Evolutionary conservation across 2,113 vertebrate genomes (phyloP).

Genomic region (Campylomormyrus numenius): DNA sequence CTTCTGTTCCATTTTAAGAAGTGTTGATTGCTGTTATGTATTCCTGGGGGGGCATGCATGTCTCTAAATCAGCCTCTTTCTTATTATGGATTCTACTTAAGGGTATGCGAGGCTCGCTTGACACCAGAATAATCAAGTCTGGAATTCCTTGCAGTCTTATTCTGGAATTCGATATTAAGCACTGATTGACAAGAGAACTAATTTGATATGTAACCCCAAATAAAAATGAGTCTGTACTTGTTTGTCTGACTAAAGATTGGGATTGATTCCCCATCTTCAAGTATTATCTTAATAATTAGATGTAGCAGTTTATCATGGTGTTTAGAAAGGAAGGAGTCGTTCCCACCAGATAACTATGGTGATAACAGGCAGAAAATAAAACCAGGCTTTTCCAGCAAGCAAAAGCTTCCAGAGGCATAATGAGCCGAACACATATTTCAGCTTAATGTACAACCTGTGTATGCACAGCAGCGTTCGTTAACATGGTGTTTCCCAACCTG

Average conservation of each 20-base stretch:
- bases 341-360: not conserved
- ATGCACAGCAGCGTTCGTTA: not conserved
- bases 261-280: not conserved
- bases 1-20: not conserved
- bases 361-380: not conserved
- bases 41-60: not conserved
- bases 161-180: constrained; percentile 1
- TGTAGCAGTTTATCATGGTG: not conserved
- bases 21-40: not conserved
- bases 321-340: not conserved
- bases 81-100: constrained; percentile 1
- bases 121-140: not conserved
- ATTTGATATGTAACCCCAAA: not conserved
- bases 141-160: not conserved
- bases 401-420: not conserved
- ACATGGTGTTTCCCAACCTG: not conserved
- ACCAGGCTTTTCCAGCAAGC: no score
- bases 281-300: not conserved
- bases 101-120: not conserved
- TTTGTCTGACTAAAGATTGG: not conserved
- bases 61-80: not conserved
- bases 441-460: not conserved
- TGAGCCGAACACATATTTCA: not conserved
- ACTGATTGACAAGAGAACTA: not conserved
- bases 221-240: not conserved